Evolutionary conservation across 1,140 invertebrate species (phyloP), one percentile per base, ranked within the genome.

Genomic region (Drosophila azteca): DNA sequence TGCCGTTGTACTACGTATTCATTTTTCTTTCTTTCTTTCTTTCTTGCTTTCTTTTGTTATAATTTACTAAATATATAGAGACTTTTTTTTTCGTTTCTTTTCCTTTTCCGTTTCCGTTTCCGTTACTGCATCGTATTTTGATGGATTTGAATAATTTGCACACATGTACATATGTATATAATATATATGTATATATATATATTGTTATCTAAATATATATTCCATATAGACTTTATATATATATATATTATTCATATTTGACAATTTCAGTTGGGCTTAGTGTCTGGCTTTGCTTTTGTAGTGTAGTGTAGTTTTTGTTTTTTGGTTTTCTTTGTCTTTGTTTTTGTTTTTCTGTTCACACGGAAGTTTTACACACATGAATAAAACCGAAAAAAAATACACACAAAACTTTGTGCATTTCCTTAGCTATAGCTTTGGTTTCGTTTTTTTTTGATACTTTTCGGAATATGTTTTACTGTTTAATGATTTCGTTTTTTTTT

Each of bases 201-300:
- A 87, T 87, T 82, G 71, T 88, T 87, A 87, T 87, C 82, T 87
- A 87, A 87, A 87, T 87, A 87, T 87, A 60, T 60, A 82, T 87
- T 83, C 80, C 66, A 87, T 85, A 85, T 87, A 87, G 74, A 88
- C 74, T 75, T 68, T 82, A 72, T 57, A 55, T 68, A 60, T 82
- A 72, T 57, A 55, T 68, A 60, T 72, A 53, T 57, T 77, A 67
- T 61, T 74, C 54, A 81, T 85, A 85, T 88, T 88, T 83, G 83
- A 88, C 83, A 88, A 83, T 88, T 88, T 88, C 83, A 88, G 83
- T 88, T 88, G 83, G 83, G 83, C 83, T 87, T 81, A 82, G 83
- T 88, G 83, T 88, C 75, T 87, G 77, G 82, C 82, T 87, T 88
- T 76, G 60, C 71, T 82, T 73, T 67, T 87, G 78, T 87, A 79